Conservation (phyloP, 2,797 vertebrate species). For the Tokudaia tokunoshimensis region DNA sequence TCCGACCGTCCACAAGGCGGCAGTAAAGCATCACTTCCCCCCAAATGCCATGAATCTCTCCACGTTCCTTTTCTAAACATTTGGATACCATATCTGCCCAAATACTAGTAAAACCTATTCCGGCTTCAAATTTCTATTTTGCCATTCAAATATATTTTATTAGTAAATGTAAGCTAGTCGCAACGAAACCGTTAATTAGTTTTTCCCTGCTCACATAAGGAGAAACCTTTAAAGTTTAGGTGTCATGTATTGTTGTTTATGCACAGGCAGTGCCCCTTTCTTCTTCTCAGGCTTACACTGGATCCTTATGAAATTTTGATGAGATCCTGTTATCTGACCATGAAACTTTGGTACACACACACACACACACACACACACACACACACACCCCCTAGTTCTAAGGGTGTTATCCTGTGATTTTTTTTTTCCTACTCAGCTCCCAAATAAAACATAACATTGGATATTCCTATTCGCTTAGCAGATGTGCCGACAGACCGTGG, state of each 20-base stretch:
- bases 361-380: neutral
- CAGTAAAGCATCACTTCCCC: conserved; percentile 91
- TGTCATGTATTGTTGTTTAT: conserved; percentile 85
- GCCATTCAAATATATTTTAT: conserved; percentile 85
- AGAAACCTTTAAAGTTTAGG: conserved; percentile 84
- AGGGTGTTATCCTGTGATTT: neutral
- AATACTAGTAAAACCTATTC: conserved; percentile 89
- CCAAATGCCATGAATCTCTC: conserved; percentile 55
- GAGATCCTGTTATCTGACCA: conserved; percentile 51
- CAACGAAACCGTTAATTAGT: conserved; percentile 87
- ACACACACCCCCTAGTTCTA: neutral
- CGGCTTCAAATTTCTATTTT: conserved; percentile 90
- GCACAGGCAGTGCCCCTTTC: conserved; percentile 82
- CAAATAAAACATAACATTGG: conserved; percentile 19
- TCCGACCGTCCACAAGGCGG: conserved; percentile 94
- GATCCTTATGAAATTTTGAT: conserved; percentile 79
- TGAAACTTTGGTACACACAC: neutral
- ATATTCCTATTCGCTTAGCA: conserved; percentile 19
- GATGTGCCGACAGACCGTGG: neutral
- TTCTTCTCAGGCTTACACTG: conserved; percentile 69
- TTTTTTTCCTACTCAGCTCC: conserved; percentile 31
- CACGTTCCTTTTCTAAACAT: conserved; percentile 76
- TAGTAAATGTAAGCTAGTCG: conserved; percentile 87
- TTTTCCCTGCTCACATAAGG: conserved; percentile 76
- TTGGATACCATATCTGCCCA: conserved; percentile 89